A percentile compares a stretch with the other conserved stretches of the same genome.
Evolutionary conservation across 1,140 invertebrate species (phyloP).

Genomic region (Lutraria rhynchaena): DNA sequence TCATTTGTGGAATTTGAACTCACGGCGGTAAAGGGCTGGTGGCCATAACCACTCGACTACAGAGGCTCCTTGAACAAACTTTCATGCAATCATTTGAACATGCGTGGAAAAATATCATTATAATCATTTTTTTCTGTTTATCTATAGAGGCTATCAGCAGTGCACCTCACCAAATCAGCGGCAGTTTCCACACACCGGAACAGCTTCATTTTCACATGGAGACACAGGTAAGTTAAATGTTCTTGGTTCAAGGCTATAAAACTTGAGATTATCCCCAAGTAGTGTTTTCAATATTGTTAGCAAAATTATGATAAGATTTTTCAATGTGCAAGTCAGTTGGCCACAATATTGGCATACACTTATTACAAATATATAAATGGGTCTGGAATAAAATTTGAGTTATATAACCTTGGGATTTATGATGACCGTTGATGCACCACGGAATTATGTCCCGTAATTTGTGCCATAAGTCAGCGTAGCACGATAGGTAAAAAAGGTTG

Average conservation of each 20-base stretch:
- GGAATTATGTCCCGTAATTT: too few relatives aligned
- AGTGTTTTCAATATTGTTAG: background rate
- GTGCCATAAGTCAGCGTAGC: too few relatives aligned
- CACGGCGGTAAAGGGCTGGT: too few relatives aligned
- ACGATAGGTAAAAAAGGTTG: too few relatives aligned
- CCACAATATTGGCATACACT: too few relatives aligned
- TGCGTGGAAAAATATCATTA: too few relatives aligned
- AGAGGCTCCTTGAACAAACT: too few relatives aligned
- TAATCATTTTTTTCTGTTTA: slow-evolving; percentile 15
- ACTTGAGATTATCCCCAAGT: background rate
- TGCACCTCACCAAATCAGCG: slow-evolving; percentile 36
- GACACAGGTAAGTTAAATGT: slow-evolving; percentile 58
- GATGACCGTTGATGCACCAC: background rate
- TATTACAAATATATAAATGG: too few relatives aligned
- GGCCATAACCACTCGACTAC: too few relatives aligned
- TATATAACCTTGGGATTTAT: background rate
- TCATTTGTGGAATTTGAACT: too few relatives aligned
- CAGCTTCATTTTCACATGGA: slow-evolving; percentile 71
- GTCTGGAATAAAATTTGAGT: background rate
- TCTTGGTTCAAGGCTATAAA: slow-evolving; percentile 52
- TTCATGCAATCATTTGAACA: too few relatives aligned
- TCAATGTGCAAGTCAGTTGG: background rate
- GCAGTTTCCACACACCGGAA: slow-evolving; percentile 35
- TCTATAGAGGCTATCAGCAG: slow-evolving; percentile 55
- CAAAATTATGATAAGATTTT: background rate